Conservation (phyloP, 2,888 invertebrate genomes). For the Eurytoma californica region DNA sequence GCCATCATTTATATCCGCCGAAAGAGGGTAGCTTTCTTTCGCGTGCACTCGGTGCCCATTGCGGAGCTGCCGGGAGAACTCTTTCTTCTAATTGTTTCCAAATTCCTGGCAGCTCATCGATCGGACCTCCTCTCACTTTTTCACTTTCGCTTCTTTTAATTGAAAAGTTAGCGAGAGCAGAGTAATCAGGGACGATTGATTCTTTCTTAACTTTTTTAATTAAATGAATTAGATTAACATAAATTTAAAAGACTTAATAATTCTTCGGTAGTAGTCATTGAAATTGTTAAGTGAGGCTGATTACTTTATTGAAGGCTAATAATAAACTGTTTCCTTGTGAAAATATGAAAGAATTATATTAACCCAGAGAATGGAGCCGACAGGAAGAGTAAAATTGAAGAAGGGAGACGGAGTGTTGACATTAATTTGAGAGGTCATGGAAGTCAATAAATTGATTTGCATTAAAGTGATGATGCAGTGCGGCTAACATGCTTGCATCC, state of each 20-base stretch:
- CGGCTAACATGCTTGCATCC: background rate
- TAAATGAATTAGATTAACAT: too few relatives aligned
- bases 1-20: constrained; percentile 34
- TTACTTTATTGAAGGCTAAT: too few relatives aligned
- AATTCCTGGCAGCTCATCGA: too few relatives aligned
- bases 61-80: background rate
- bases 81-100: constrained; percentile 2
- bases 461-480: background rate
- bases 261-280: too few relatives aligned
- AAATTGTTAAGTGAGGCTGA: too few relatives aligned
- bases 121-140: too few relatives aligned
- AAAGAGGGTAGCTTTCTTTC: background rate
- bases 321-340: too few relatives aligned
- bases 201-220: too few relatives aligned
- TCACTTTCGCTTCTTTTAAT: too few relatives aligned
- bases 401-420: background rate
- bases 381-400: constrained; percentile 25
- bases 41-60: background rate
- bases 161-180: background rate
- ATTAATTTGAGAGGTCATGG: constrained; percentile 20
- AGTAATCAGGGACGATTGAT: too few relatives aligned
- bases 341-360: constrained; percentile 4
- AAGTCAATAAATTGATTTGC: constrained; percentile 35
- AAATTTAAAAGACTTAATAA: too few relatives aligned
- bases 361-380: background rate